A percentile compares a stretch with the other conserved stretches of the same genome.
Conservation (phyloP, 2,797 vertebrate species). For the Hydrocynus forskahlii region DNA sequence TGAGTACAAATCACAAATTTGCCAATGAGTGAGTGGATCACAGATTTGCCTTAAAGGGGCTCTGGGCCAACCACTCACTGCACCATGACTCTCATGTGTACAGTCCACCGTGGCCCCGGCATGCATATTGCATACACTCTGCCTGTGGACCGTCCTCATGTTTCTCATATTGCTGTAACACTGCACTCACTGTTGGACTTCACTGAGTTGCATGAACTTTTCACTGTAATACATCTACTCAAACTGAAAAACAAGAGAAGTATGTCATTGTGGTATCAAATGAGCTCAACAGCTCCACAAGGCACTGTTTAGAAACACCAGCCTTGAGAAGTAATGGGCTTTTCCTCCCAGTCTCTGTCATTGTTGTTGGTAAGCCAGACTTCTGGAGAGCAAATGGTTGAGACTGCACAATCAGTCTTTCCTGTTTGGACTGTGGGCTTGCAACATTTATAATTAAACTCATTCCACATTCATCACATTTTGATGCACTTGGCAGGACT, state of each 20-base stretch:
- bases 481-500: not conserved
- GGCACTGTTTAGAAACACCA: not conserved
- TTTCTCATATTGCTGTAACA: slow-evolving; percentile 64
- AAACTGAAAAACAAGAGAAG: slow-evolving; percentile 50
- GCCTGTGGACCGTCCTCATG: slow-evolving; percentile 55
- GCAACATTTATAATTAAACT: not conserved
- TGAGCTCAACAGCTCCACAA: slow-evolving; percentile 8
- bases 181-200: slow-evolving; percentile 56
- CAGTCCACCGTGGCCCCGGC: slow-evolving; percentile 51
- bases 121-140: slow-evolving; percentile 56
- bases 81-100: slow-evolving; percentile 48
- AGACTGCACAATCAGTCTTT: not conserved
- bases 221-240: slow-evolving; percentile 58
- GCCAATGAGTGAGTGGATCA: slow-evolving; percentile 3
- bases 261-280: slow-evolving; percentile 8
- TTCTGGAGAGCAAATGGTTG: not conserved
- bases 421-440: not conserved
- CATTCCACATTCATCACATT: not conserved
- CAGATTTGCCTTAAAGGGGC: slow-evolving; percentile 36
- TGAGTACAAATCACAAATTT: slow-evolving; percentile 16
- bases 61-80: slow-evolving; percentile 43
- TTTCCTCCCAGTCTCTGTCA: slow-evolving; percentile 1
- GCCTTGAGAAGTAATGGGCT: not conserved
- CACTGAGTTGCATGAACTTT: slow-evolving; percentile 56
- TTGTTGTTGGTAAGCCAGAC: not conserved